Evolutionary conservation across 1,140 invertebrate genomes (phyloP).

Genomic region (Pachyrhynchus sulphureomaculatus): DNA sequence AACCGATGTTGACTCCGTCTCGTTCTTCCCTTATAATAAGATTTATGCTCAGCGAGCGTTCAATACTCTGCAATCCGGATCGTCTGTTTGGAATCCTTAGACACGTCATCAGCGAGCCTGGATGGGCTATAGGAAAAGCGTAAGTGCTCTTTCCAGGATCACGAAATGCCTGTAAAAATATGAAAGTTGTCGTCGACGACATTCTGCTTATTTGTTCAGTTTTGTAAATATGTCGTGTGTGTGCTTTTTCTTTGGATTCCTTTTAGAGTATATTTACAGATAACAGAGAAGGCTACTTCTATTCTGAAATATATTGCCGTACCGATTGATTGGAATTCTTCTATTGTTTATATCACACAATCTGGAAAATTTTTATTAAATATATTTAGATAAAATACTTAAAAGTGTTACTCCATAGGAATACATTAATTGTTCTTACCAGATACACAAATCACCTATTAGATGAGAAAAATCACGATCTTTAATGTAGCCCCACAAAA

Average conservation of each 20-base stretch:
- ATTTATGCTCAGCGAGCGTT: conserved; percentile 45
- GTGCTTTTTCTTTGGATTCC: neutral
- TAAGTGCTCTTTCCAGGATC: conserved; percentile 30
- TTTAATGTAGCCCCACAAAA: no score
- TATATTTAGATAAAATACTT: no score
- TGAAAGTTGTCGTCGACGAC: conserved; percentile 34
- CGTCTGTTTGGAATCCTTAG: conserved; percentile 43
- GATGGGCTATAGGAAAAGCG: conserved; percentile 23
- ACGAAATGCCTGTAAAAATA: conserved; percentile 33
- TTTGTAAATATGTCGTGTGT: neutral
- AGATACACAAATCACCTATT: no score
- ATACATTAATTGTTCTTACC: no score
- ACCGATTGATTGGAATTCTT: no score
- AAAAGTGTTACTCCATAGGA: no score
- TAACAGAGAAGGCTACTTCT: no score
- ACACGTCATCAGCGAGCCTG: conserved; percentile 35
- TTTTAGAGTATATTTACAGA: no score
- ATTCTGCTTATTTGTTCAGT: conserved; percentile 33
- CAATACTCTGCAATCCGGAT: conserved; percentile 43
- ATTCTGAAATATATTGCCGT: no score
- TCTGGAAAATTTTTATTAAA: no score
- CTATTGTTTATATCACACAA: no score
- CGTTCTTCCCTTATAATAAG: conserved; percentile 48
- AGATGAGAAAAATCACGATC: no score
- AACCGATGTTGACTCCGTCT: conserved; percentile 47